Conservation (phyloP, 2,888 invertebrate genomes). For the Monopis laevigella region DNA sequence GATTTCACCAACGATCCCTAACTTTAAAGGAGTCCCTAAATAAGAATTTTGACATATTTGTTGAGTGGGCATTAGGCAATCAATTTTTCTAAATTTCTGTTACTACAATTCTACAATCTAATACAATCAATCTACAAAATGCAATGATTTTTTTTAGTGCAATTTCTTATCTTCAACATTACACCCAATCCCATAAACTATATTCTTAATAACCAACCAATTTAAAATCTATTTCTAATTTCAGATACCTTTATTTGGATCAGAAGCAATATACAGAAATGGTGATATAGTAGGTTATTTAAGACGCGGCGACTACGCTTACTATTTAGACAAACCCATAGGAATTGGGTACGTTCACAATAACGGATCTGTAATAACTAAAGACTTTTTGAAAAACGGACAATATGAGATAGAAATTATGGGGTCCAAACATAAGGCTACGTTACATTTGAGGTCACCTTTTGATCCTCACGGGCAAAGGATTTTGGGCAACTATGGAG, state of each 20-base stretch:
- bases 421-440: constrained; percentile 77
- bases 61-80: too few relatives aligned
- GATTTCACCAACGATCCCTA: too few relatives aligned
- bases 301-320: constrained; percentile 82
- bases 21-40: too few relatives aligned
- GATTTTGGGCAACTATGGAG: constrained; percentile 74
- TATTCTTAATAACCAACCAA: too few relatives aligned
- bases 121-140: too few relatives aligned
- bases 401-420: constrained; percentile 83
- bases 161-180: too few relatives aligned
- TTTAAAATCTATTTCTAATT: constrained; percentile 1
- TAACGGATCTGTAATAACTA: constrained; percentile 70
- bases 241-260: constrained; percentile 81
- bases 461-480: constrained; percentile 85
- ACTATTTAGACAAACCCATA: constrained; percentile 60
- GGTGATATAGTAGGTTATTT: constrained; percentile 81
- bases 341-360: constrained; percentile 69
- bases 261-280: constrained; percentile 85
- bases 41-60: too few relatives aligned
- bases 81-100: too few relatives aligned
- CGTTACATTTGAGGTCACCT: constrained; percentile 76
- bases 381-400: constrained; percentile 74
- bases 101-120: too few relatives aligned
- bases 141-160: too few relatives aligned
- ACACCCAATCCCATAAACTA: too few relatives aligned